Evolutionary conservation across 1,140 invertebrate genomes (phyloP).

Genomic region (Hormaphis cornu): DNA sequence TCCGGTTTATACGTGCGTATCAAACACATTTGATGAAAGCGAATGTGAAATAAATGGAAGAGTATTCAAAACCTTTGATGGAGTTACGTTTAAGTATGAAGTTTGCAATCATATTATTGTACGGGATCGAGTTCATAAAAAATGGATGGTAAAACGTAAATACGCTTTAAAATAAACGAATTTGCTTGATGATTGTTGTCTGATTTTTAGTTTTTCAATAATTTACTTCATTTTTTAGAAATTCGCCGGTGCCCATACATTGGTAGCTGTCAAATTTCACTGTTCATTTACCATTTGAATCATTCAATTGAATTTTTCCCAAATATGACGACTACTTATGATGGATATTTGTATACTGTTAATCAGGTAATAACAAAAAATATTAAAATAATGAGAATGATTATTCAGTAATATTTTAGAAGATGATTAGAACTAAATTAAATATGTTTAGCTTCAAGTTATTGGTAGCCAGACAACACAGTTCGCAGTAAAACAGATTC

Average conservation of each 20-base stretch:
- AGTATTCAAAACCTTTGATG: conserved; percentile 69
- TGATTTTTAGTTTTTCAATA: not conserved
- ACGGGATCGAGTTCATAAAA: conserved; percentile 51
- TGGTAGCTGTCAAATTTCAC: conserved; percentile 48
- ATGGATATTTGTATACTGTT: conserved; percentile 54
- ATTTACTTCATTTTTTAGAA: conserved; percentile 43
- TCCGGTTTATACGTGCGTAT: conserved; percentile 52
- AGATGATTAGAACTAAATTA: not conserved
- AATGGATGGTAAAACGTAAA: conserved; percentile 58
- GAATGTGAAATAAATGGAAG: conserved; percentile 63
- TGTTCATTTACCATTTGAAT: conserved; percentile 50
- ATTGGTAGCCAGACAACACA: conserved; percentile 53
- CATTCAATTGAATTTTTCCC: conserved; percentile 52
- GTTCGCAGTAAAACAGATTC: conserved; percentile 58
- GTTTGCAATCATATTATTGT: conserved; percentile 69
- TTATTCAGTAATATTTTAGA: not conserved
- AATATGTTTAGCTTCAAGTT: conserved; percentile 44
- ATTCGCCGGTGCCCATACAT: conserved; percentile 52
- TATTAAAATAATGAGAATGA: not conserved
- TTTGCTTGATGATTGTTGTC: not conserved
- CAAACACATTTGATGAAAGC: conserved; percentile 47
- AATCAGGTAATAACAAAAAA: conserved; percentile 50
- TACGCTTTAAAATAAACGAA: conserved; percentile 16
- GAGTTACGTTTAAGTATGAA: conserved; percentile 63
- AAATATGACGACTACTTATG: conserved; percentile 55